Conservation (phyloP, 2,113 vertebrate genomes). For the Aldabrachelys gigantea region DNA sequence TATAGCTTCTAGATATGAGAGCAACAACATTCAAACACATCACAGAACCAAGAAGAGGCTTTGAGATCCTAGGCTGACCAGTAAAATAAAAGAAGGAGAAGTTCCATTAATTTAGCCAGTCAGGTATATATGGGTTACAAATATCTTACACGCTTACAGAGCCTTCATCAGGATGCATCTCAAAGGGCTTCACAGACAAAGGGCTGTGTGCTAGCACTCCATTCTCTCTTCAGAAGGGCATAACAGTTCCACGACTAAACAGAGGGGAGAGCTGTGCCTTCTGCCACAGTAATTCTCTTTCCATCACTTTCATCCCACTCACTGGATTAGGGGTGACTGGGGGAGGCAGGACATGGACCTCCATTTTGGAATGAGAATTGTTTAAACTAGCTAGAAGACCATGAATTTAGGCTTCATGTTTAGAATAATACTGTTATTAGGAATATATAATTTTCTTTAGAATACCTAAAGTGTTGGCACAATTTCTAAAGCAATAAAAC, state of each 20-base stretch:
- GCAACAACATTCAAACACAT: background rate
- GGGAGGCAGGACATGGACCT: conserved; percentile 1
- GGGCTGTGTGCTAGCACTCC: background rate
- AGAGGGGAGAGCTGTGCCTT: background rate
- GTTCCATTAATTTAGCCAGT: background rate
- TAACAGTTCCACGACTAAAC: conserved; percentile 16
- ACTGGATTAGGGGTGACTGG: conserved; percentile 29
- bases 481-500: background rate
- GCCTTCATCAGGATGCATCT: background rate
- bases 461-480: background rate
- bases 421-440: conserved; percentile 44
- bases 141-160: background rate
- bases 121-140: rapidly evolving
- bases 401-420: conserved; percentile 44
- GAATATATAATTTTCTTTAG: background rate
- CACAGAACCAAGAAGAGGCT: background rate
- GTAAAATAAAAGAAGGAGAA: background rate
- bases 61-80: background rate
- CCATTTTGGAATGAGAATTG: conserved; percentile 2
- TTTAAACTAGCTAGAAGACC: conserved; percentile 26
- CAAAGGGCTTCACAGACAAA: background rate
- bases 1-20: background rate
- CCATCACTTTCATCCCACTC: conserved; percentile 49
- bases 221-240: background rate
- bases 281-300: conserved; percentile 54